Conservation (phyloP, 1,140 invertebrate genomes). For the Acyrthosiphon pisum region DNA sequence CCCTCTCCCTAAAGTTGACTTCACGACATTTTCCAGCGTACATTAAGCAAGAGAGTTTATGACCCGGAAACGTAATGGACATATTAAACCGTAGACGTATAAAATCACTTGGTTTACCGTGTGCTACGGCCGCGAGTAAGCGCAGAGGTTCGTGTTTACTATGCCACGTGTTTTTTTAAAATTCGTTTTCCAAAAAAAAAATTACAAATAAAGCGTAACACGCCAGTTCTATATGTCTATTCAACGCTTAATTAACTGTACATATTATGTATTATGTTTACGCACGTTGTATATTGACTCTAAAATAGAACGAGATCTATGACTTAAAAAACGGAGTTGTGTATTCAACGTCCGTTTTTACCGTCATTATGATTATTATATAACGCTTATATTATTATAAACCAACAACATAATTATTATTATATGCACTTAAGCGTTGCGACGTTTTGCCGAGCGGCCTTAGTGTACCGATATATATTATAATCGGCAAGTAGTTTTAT, state of each 20-base stretch:
- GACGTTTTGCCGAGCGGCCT: background rate
- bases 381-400: background rate
- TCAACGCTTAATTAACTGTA: background rate
- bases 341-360: background rate
- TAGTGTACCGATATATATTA: background rate
- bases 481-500: constrained; percentile 26
- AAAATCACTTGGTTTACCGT: constrained; percentile 36
- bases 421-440: background rate
- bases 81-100: constrained; percentile 32
- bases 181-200: background rate
- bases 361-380: background rate
- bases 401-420: background rate
- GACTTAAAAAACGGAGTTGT: background rate
- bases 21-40: constrained; percentile 7
- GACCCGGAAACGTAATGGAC: constrained; percentile 29
- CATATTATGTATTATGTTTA: background rate
- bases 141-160: background rate
- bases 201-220: background rate
- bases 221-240: background rate
- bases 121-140: background rate
- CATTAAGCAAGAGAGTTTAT: constrained; percentile 30
- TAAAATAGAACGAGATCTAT: background rate
- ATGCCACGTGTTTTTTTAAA: background rate
- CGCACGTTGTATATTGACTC: background rate
- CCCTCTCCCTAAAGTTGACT: background rate